These are phyloP conservation scores for silkworm (Bombyx mori) DNA, from an alignment of 1,140 invertebrate species.

Conservation along the genomic window ASM3026992v2 NC_085126.1:8562501-8563000, in stretches of 20 bases:
- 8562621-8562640: neutral
- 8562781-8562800: constrained; percentile 11
- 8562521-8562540: neutral
- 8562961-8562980: constrained; percentile 32
- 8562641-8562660: neutral
- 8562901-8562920: constrained; percentile 22
- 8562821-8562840: constrained; percentile 14
- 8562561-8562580: neutral
- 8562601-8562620: neutral
- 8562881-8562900: constrained; percentile 13
- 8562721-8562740: neutral
- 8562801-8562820: constrained; percentile 11
- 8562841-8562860: constrained; percentile 10
- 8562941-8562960: constrained; percentile 39
- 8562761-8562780: neutral
- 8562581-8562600: neutral
- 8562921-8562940: constrained; percentile 42
- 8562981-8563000: constrained; percentile 38
- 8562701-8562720: neutral
- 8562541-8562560: neutral
- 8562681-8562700: neutral
- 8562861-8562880: neutral
- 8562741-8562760: neutral
- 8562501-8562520: neutral
- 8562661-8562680: neutral